Conservation (phyloP, 2,888 invertebrate genomes). For the Amphipoea lucens region DNA sequence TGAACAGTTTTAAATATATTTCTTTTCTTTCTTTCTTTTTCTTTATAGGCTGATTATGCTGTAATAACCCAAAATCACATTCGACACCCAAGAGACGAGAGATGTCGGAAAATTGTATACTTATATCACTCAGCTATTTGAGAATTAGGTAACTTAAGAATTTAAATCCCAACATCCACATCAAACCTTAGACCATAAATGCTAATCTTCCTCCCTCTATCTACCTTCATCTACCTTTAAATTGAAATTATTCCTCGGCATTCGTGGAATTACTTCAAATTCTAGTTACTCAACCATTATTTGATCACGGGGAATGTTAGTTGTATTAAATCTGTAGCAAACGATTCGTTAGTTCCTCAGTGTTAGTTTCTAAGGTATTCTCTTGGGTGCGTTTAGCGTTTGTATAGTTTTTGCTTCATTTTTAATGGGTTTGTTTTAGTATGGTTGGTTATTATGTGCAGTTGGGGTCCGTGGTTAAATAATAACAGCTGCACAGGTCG, state of each 20-base stretch:
- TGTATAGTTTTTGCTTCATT: not conserved
- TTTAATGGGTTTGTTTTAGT: not conserved
- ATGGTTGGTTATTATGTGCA: no score
- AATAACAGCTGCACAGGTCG: no score
- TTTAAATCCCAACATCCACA: not conserved
- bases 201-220: not conserved
- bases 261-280: slow-evolving; percentile 48
- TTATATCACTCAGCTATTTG: not conserved
- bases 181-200: not conserved
- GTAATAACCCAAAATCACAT: no score
- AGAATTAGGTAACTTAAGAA: not conserved
- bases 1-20: no score
- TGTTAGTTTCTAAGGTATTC: slow-evolving; percentile 6
- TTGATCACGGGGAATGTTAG: slow-evolving; percentile 44
- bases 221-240: slow-evolving; percentile 18
- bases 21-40: no score
- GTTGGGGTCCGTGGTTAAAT: no score
- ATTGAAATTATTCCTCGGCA: slow-evolving; percentile 48
- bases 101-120: not conserved
- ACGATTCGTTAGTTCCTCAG: slow-evolving; percentile 38
- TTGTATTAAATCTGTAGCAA: slow-evolving; percentile 43
- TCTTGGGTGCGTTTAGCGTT: slow-evolving; percentile 7
- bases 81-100: not conserved
- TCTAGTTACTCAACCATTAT: slow-evolving; percentile 40
- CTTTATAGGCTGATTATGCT: no score